phyloP scores from a whole-genome alignment of 1,140 invertebrate species.

The Eueides isabella region DNA sequence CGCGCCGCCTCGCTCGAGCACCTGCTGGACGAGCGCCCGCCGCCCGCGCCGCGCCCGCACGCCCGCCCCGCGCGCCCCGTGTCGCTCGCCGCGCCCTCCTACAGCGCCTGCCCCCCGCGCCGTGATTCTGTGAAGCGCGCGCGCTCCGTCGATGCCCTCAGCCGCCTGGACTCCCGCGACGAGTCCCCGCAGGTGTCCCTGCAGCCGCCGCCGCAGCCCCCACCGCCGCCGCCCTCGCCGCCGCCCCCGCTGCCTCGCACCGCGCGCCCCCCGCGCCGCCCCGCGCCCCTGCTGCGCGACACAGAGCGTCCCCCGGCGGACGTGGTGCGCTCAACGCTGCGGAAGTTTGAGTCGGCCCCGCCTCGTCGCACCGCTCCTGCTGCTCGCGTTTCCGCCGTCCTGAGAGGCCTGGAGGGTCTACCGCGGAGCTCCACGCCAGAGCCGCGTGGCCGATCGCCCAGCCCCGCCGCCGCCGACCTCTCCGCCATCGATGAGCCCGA shows the following conservation, averaged over 20 bases:
- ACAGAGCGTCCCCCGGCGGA: conserved; percentile 92
- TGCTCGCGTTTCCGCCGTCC: conserved; percentile 63
- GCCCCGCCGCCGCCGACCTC: conserved; percentile 50
- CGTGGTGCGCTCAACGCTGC: conserved; percentile 91
- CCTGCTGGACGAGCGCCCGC: conserved; percentile 86
- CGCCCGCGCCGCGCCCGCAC: conserved; percentile 53
- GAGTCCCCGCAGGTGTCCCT: conserved; percentile 47
- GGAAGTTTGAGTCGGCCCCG: conserved; percentile 91
- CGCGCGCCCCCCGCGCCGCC: conserved; percentile 83
- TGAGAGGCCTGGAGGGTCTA: conserved; percentile 56
- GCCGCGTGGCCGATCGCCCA: conserved; percentile 62
- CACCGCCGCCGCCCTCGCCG: conserved; percentile 53
- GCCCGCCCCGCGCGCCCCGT: conserved; percentile 55
- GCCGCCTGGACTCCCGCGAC: conserved; percentile 83
- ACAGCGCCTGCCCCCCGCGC: conserved; percentile 64
- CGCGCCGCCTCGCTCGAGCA: conserved; percentile 93
- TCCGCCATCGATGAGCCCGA: conserved; percentile 55
- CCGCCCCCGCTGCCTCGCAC: conserved; percentile 85
- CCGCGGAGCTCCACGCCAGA: conserved; percentile 70
- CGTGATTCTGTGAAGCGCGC: conserved; percentile 90
- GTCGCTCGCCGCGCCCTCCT: conserved; percentile 80
- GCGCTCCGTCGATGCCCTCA: conserved; percentile 90
- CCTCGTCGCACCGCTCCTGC: conserved; percentile 77
- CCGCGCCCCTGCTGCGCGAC: conserved; percentile 88
- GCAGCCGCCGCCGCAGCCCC: conserved; percentile 38